Percentiles rank a stretch among this genome's conserved stretches.
These are phyloP conservation scores for Catocala fraxini DNA, from an alignment of 2,888 invertebrate species.

Conservation along the genomic window DNA sequence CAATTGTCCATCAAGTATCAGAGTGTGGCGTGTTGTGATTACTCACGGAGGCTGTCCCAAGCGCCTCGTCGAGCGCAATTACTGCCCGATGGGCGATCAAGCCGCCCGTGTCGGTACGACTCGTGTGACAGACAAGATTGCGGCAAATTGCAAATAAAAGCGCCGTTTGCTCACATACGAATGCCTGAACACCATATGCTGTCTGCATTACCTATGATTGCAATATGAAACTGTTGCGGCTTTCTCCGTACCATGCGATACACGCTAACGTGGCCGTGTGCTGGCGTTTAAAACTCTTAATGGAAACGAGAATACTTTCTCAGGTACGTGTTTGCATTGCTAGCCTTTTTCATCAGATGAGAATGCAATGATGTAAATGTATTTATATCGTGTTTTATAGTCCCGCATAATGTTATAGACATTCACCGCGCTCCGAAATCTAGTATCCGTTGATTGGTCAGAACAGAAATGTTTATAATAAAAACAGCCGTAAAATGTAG, in stretches of 20 bases:
- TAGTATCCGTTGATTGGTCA: too few relatives aligned
- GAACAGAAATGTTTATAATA: too few relatives aligned
- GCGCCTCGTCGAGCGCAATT: conserved; percentile 38
- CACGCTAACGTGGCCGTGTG: conserved; percentile 25
- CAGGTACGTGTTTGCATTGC: conserved; percentile 47
- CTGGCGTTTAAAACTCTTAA: conserved; percentile 42
- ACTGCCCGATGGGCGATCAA: conserved; percentile 29
- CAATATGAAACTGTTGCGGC: conserved; percentile 51
- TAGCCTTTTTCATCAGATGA: conserved; percentile 41
- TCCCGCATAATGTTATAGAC: conserved; percentile 6
- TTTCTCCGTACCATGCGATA: conserved; percentile 46
- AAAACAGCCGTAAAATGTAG: too few relatives aligned
- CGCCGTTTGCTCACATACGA: conserved; percentile 38
- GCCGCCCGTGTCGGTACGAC: conserved; percentile 14
- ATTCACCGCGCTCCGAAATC: neutral
- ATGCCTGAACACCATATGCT: conserved; percentile 43
- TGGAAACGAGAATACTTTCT: conserved; percentile 57
- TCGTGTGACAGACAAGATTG: conserved; percentile 48
- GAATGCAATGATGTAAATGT: conserved; percentile 32
- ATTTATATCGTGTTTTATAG: conserved; percentile 28
- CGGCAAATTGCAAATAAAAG: conserved; percentile 58
- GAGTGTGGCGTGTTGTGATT: conserved; percentile 37
- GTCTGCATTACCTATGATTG: conserved; percentile 48
- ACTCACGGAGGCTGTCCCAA: conserved; percentile 20
- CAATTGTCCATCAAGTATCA: conserved; percentile 13